These are phyloP conservation scores for Chelonia mydas DNA, from an alignment of 2,797 vertebrate species.

Conservation along the genomic window DNA sequence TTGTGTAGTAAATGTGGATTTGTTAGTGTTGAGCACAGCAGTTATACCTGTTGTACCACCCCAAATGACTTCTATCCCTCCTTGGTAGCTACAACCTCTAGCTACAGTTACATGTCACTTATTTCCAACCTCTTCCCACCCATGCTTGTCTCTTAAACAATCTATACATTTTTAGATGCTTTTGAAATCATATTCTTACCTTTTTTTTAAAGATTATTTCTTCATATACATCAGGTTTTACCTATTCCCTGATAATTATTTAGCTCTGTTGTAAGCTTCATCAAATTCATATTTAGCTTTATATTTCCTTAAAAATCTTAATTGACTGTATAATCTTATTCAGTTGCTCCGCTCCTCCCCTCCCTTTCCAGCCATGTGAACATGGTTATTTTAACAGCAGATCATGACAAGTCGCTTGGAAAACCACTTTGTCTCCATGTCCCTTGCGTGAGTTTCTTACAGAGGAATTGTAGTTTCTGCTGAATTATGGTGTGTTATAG, in stretches of 20 bases:
- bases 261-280: neutral
- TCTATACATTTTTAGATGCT: neutral
- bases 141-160: neutral
- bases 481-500: neutral
- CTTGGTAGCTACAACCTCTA: neutral
- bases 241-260: neutral
- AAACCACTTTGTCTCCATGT: neutral
- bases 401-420: neutral
- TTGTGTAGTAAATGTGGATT: neutral
- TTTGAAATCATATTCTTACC: neutral
- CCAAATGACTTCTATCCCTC: neutral
- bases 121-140: neutral
- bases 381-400: neutral
- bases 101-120: neutral
- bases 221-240: neutral
- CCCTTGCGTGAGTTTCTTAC: neutral
- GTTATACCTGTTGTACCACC: neutral
- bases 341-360: no score
- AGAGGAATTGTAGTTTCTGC: neutral
- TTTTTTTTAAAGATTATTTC: neutral
- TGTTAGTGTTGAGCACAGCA: neutral
- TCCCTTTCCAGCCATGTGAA: neutral
- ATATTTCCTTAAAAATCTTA: neutral
- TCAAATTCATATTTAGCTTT: neutral
- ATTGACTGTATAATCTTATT: neutral